Evolutionary conservation across 2,797 vertebrate species (phyloP).

Genomic region (Premnoplex brunnescens): DNA sequence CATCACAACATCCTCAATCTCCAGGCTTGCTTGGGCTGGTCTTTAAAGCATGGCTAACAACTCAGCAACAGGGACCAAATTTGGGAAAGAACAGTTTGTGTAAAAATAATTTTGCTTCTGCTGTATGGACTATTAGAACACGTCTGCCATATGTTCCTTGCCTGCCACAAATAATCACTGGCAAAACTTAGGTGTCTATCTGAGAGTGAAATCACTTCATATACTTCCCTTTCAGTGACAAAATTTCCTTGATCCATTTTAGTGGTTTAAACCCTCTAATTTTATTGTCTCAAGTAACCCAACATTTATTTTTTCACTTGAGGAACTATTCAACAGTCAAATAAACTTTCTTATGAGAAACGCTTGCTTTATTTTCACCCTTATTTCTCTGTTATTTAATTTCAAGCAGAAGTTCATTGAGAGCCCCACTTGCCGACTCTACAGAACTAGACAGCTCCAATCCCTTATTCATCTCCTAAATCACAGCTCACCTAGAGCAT

Average conservation of each 20-base stretch:
- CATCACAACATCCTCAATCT: not conserved
- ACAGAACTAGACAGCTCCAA: not conserved
- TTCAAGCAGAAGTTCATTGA: not conserved
- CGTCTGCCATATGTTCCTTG: not conserved
- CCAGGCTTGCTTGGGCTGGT: not conserved
- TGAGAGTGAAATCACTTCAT: not conserved
- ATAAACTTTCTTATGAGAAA: not conserved
- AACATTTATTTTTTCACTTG: not conserved
- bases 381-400: not conserved
- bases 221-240: not conserved
- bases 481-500: not conserved
- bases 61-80: not conserved
- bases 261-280: not conserved
- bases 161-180: not conserved
- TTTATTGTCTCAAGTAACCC: not conserved
- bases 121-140: not conserved
- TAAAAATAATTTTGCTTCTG: not conserved
- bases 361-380: not conserved
- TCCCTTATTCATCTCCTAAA: not conserved
- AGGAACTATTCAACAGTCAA: not conserved
- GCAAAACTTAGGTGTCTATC: not conserved
- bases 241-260: not conserved
- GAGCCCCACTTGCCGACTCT: not conserved
- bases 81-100: not conserved
- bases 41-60: not conserved